Conservation (phyloP, 2,113 vertebrate species). For the Phyllostomus discolor region DNA sequence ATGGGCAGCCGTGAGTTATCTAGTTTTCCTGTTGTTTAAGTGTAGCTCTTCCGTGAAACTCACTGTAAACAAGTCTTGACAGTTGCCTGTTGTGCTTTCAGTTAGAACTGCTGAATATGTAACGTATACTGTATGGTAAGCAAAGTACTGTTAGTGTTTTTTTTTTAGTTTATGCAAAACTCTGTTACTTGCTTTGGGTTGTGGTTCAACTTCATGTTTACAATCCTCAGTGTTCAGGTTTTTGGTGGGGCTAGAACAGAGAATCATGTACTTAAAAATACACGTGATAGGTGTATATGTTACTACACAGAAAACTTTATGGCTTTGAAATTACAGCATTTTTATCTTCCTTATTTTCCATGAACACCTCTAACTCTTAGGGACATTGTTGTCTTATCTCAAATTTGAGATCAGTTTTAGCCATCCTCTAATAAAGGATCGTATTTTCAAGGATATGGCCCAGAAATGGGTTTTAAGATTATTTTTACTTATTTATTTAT, state of each 20-base stretch:
- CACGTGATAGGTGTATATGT: neutral
- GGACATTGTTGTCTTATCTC: neutral
- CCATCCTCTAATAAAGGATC: neutral
- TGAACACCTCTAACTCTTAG: neutral
- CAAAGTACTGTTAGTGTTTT: neutral
- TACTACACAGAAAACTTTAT: neutral
- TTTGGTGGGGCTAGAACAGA: neutral
- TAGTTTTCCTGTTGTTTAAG: neutral
- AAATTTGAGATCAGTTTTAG: neutral
- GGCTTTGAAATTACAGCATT: neutral
- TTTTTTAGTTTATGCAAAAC: neutral
- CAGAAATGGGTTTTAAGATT: neutral
- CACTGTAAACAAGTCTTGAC: neutral
- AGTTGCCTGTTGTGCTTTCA: neutral
- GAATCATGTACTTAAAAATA: neutral
- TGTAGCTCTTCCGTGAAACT: neutral
- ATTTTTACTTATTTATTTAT: neutral
- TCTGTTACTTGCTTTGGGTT: neutral
- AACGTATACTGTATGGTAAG: neutral
- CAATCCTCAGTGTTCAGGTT: neutral
- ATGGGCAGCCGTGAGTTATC: neutral
- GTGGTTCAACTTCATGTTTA: neutral
- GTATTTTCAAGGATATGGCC: neutral
- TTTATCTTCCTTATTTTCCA: neutral
- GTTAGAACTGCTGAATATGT: constrained; percentile 14